Evolutionary conservation across 2,113 vertebrate species (phyloP), one percentile per base, ranked within the genome.

Genomic region (Lepidothrix coronata): DNA sequence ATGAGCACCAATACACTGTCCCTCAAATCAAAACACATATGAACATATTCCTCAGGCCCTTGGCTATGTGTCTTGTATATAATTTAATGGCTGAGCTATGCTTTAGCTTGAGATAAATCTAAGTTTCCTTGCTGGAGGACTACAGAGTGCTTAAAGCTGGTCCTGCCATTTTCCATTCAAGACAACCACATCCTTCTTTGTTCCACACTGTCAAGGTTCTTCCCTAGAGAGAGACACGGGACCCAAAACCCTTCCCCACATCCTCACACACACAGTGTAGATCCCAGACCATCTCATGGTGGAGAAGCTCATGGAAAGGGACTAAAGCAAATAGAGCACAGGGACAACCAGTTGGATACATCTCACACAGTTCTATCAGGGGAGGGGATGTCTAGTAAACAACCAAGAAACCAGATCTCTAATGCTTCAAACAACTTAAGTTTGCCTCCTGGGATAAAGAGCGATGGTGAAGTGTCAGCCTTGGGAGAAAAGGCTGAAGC

Each of bases 281-380:
- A 65, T 68, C 25, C 54, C 55, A 44, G 16, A 43, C 30, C 1
- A 0, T 9, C 35, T 0, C 67, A 39, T 44, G n/a, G 21, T 46
- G 28, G 30, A 72, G 54, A 72, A 91, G 55, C 6, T 70, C 13
- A 1, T 11, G 44, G 46, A 11, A 57, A 35, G 17, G 20, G 14
- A 66, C 24, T 27, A 63, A 70, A 58, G 25, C 46, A 92, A 86
- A 58, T 4, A 74, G 46, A 84, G 74, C 44, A 62, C 59, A 48
- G 18, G 48, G 57, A 59, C 33, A 71, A 43, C 12, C 55, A 71
- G 31, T 30, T 67, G 65, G 49, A 71, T 46, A 66, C 33, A 63
- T 3, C 39, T 84, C 55, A 84, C 46, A 17, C 23, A 28, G 14
- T 18, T 37, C 59, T 33, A 7, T 6, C 10, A 46, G 39, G 70